These are phyloP conservation scores for Tachysurus vachellii DNA, from an alignment of 2,113 vertebrate species.

Conservation along the genomic window DNA sequence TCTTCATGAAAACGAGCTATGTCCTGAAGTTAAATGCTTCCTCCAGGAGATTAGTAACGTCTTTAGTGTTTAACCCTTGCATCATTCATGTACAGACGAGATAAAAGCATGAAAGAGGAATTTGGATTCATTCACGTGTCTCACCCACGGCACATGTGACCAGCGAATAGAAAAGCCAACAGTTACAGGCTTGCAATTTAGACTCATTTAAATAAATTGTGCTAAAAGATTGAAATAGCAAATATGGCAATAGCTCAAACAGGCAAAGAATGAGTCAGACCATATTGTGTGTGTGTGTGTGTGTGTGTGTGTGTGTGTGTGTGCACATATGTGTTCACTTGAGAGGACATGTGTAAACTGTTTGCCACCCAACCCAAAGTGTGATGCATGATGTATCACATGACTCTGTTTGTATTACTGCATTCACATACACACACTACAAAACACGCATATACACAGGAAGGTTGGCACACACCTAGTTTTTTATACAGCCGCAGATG, in stretches of 20 bases:
- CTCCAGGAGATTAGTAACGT: neutral
- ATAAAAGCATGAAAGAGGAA: neutral
- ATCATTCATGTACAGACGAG: neutral
- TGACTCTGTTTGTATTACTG: neutral
- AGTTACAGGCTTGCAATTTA: neutral
- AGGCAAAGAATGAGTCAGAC: neutral
- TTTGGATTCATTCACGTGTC: conserved; percentile 11
- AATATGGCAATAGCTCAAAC: conserved; percentile 4
- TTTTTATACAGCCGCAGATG: neutral
- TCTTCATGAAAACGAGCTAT: conserved; percentile 9
- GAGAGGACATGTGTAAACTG: neutral
- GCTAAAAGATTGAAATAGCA: neutral
- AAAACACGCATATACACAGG: neutral
- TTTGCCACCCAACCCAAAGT: conserved; percentile 10
- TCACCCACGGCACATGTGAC: neutral
- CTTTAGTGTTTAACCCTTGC: neutral
- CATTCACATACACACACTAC: neutral
- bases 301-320: conserved; percentile 2
- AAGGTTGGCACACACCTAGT: neutral
- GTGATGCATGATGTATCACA: conserved; percentile 17
- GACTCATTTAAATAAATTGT: neutral
- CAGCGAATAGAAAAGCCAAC: neutral
- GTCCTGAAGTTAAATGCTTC: conserved; percentile 22
- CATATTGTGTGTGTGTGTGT: neutral
- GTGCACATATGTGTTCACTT: neutral